phyloP scores from a whole-genome alignment of 2,113 vertebrate genomes.

The Pachyramphus minor region DNA sequence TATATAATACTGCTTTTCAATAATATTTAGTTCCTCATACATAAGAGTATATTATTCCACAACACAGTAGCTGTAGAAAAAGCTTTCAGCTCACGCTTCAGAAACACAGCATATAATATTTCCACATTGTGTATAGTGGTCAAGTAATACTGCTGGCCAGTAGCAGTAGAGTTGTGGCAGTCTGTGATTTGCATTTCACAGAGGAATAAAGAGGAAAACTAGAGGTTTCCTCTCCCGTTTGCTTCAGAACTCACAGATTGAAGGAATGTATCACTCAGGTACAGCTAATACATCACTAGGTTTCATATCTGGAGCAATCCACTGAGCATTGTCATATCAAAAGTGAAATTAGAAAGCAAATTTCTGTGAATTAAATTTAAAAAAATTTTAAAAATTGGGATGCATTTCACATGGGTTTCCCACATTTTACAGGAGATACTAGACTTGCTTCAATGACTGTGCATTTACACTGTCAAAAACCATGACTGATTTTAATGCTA shows the following conservation, averaged over 20 bases:
- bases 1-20: neutral
- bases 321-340: neutral
- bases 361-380: neutral
- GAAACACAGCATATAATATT: neutral
- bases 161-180: neutral
- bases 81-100: neutral
- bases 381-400: fast-evolving
- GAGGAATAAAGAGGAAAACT: neutral
- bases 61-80: neutral
- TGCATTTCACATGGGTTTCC: neutral
- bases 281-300: neutral
- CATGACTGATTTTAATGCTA: neutral
- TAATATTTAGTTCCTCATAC: neutral
- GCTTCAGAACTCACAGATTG: neutral
- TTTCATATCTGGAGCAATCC: neutral
- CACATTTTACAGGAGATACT: neutral
- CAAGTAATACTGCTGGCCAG: neutral
- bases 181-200: neutral
- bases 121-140: fast-evolving
- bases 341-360: neutral
- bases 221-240: neutral
- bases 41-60: neutral
- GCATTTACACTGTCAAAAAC: neutral
- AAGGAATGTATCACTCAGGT: neutral
- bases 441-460: neutral